phyloP scores from a whole-genome alignment of 2,888 invertebrate species.

The Polymixis lichenea region DNA sequence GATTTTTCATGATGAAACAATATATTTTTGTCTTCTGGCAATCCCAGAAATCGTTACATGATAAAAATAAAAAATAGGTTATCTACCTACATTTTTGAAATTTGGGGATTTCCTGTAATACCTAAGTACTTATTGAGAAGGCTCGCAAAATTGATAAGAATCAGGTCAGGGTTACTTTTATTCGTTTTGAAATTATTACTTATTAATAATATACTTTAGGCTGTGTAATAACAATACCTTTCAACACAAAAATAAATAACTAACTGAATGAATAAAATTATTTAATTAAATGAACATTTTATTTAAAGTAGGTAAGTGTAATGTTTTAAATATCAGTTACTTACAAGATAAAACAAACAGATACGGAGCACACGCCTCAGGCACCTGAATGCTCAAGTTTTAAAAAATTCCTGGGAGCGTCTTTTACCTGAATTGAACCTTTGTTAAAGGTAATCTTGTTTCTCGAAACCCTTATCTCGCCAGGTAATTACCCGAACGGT shows the following conservation, averaged over 20 bases:
- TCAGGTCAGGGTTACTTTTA: conserved; percentile 3
- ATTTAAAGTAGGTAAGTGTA: too few relatives aligned
- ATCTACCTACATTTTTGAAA: neutral
- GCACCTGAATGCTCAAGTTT: neutral
- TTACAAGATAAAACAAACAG: neutral
- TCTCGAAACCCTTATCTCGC: conserved; percentile 54
- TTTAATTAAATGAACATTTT: too few relatives aligned
- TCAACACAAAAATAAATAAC: too few relatives aligned
- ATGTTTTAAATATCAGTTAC: neutral
- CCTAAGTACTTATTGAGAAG: neutral
- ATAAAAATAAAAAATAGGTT: neutral
- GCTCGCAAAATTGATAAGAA: neutral
- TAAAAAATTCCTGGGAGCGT: neutral
- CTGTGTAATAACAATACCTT: neutral
- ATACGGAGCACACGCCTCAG: neutral
- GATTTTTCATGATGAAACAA: too few relatives aligned
- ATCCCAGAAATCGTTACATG: too few relatives aligned
- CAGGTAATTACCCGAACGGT: conserved; percentile 34
- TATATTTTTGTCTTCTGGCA: neutral
- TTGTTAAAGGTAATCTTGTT: conserved; percentile 34
- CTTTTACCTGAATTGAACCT: conserved; percentile 41
- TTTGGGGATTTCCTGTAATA: conserved; percentile 3
- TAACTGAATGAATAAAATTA: too few relatives aligned
- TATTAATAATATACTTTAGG: neutral
- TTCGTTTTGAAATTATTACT: neutral